phyloP scores from a whole-genome alignment of 2,888 invertebrate species.

The Ophion ventricosus region DNA sequence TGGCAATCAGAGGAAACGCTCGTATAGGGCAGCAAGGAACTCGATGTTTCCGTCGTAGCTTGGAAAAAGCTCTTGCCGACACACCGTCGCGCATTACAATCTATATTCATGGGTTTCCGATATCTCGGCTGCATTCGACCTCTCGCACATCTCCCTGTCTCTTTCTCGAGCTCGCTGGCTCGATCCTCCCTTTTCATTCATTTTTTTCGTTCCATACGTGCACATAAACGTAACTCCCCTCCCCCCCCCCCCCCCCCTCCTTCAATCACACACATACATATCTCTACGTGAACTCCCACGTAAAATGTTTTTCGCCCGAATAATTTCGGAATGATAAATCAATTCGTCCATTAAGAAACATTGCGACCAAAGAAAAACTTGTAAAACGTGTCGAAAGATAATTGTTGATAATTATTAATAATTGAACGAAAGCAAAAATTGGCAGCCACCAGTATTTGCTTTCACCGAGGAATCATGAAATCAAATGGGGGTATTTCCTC shows the following conservation, averaged over 20 bases:
- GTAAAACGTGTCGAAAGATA: not conserved
- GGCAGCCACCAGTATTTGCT: too few species aligned
- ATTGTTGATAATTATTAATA: not conserved
- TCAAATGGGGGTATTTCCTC: too few species aligned
- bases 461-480: too few species aligned
- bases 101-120: slow-evolving; percentile 70
- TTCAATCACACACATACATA: not conserved
- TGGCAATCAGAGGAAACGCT: slow-evolving; percentile 7
- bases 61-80: slow-evolving; percentile 37
- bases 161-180: slow-evolving; percentile 1
- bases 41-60: slow-evolving; percentile 55
- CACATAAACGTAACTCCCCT: not conserved
- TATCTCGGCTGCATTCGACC: slow-evolving; percentile 51
- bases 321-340: not conserved
- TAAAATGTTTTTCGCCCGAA: not conserved
- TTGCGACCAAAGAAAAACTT: not conserved
- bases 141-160: slow-evolving; percentile 2
- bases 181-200: not conserved
- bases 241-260: not conserved
- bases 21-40: slow-evolving; percentile 4
- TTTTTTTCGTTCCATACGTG: not conserved
- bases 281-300: not conserved
- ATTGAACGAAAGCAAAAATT: too few species aligned
- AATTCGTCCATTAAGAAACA: not conserved
- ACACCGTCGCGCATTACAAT: slow-evolving; percentile 64